Evolutionary conservation across 1,140 invertebrate species (phyloP), one percentile per base, ranked within the genome.

Genomic region (Tetramorium alpestre): DNA sequence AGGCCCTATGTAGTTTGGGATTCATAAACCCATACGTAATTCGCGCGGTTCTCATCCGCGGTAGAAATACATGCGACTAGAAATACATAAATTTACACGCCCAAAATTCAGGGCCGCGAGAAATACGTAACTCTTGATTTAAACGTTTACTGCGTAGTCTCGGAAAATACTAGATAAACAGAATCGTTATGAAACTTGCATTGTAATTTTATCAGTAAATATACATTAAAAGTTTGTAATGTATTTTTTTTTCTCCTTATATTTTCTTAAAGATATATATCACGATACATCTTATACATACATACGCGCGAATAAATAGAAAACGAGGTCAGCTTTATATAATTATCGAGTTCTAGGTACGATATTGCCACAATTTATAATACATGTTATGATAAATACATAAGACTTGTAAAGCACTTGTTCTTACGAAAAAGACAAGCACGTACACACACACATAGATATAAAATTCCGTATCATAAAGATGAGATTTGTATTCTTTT

Each of bases 1-100:
- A 73, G 28, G 28, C 13, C 44, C 25, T 84, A 62, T 56, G 54
- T 18, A 25, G 44, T 75, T 82, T 84, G 54, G 28, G 54, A 84
- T 75, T 84, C 44, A 75, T 84, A 84, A 84, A 84, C 28, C 54
- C 44, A 84, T 75, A 84, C 28, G 41, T 73, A 84, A 84, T 84
- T 82, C 80, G 54, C 51, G 49, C n/a, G 25, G 11, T 33, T 69
- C 47, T 47, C 56, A 60, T 3, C 8, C 54, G 65, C 1, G 41
- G 0, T 18, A 81, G 25, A 60, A 47, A 82, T 82, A 33, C 18
- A 22, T 13, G 13, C 13, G 11, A 28, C 3, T 5, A n/a, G 67
- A 58, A 73, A 82, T 82, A 73, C 54, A 60, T 75, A 75, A 82
- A 72, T 58, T 82, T 72, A 72, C 38, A 49, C 4, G 28, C 13